Percentiles rank a stretch among this genome's conserved stretches.
Conservation (phyloP, 2,888 invertebrate genomes). For the Agonopterix arenella region DNA sequence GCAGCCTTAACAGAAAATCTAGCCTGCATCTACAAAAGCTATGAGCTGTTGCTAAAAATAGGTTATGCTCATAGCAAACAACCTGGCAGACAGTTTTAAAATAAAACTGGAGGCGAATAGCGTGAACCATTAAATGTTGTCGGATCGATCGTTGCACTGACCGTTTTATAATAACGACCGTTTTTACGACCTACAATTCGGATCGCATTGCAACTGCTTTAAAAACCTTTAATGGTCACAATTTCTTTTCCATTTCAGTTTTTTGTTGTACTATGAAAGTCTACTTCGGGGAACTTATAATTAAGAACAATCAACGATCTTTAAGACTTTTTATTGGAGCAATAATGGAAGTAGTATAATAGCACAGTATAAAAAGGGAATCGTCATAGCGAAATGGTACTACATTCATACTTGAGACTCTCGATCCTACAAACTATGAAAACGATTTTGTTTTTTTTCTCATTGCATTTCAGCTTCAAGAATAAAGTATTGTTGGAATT, state of each 20-base stretch:
- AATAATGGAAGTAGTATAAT: too few relatives aligned
- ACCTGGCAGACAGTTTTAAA: constrained; percentile 9
- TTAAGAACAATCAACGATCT: not conserved
- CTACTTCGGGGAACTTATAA: not conserved
- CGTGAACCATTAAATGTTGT: constrained; percentile 9
- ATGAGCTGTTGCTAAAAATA: constrained; percentile 2
- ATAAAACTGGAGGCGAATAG: constrained; percentile 9
- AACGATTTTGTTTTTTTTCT: too few relatives aligned
- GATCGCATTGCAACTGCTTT: constrained; percentile 11
- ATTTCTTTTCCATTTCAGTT: not conserved
- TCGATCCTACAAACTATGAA: too few relatives aligned
- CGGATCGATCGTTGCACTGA: constrained; percentile 13
- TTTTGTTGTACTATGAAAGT: not conserved
- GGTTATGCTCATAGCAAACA: constrained; percentile 8
- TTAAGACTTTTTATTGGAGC: too few relatives aligned
- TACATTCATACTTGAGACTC: too few relatives aligned
- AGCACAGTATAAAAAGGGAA: too few relatives aligned
- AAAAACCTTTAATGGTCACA: constrained; percentile 8
- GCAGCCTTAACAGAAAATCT: too few relatives aligned
- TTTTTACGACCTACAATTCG: constrained; percentile 10
- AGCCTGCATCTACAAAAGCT: too few relatives aligned
- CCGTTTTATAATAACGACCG: constrained; percentile 12
- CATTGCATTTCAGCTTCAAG: too few relatives aligned
- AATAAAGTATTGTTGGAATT: too few relatives aligned
- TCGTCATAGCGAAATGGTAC: too few relatives aligned